Evolutionary conservation across 2,113 vertebrate species (phyloP).

Genomic region (Bothrops jararaca): DNA sequence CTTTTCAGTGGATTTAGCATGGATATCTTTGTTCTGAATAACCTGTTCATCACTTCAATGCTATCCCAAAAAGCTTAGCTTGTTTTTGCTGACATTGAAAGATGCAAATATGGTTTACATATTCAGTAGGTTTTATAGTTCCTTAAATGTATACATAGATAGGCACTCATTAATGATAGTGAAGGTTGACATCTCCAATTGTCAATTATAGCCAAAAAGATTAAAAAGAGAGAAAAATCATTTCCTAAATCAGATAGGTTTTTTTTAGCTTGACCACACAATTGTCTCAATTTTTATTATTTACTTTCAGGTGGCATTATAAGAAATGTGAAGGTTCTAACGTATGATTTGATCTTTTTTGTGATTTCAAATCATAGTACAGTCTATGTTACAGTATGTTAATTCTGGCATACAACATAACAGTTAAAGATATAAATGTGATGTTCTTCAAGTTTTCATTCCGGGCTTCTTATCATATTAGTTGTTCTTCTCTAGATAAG

Average conservation of each 20-base stretch:
- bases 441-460: neutral
- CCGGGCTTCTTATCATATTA: neutral
- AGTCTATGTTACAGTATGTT: neutral
- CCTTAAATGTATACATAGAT: neutral
- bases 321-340: neutral
- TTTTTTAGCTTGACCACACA: neutral
- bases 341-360: neutral
- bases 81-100: conserved; percentile 14
- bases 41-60: conserved; percentile 14
- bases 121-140: conserved; percentile 5
- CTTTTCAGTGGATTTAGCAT: conserved; percentile 1
- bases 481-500: neutral
- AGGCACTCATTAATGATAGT: conserved; percentile 26
- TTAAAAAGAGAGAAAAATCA: neutral
- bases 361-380: neutral
- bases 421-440: neutral
- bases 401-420: neutral
- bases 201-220: neutral
- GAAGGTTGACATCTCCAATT: neutral
- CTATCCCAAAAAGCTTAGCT: conserved; percentile 13
- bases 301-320: neutral
- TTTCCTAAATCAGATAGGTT: neutral
- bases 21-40: neutral
- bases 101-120: neutral
- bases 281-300: neutral